Percentiles rank a stretch among this genome's conserved stretches.
phyloP scores from a whole-genome alignment of 2,797 vertebrate species.

The Holocentrus rufus region DNA sequence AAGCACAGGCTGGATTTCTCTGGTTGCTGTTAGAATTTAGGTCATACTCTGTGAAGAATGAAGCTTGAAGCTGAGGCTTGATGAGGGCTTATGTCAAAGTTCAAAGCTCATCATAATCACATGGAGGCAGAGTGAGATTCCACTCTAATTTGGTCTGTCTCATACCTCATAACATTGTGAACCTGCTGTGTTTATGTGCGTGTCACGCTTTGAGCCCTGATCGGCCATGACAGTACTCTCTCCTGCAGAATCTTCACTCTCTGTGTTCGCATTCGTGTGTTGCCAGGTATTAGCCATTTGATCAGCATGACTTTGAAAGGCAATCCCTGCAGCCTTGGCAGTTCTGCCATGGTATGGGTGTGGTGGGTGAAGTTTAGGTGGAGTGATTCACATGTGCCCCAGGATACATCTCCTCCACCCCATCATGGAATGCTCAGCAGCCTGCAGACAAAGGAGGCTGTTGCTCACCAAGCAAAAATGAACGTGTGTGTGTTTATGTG shows the following conservation, averaged over 20 bases:
- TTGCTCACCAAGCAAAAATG: conserved; percentile 35
- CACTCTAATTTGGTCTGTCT: neutral
- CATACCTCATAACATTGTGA: neutral
- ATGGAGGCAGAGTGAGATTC: neutral
- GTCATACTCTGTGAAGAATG: too few relatives aligned
- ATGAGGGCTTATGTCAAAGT: neutral
- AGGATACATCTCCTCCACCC: conserved; percentile 67
- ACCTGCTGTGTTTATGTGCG: neutral
- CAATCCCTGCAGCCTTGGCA: neutral
- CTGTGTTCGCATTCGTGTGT: conserved; percentile 2
- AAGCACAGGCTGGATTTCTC: neutral
- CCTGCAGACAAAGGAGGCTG: conserved; percentile 60
- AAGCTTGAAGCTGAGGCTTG: too few relatives aligned
- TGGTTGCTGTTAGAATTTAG: neutral
- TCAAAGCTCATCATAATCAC: neutral
- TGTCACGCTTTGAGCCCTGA: neutral
- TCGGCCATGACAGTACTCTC: neutral
- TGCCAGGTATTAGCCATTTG: neutral
- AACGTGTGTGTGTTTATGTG: conserved; percentile 15
- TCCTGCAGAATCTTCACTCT: neutral
- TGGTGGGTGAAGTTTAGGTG: conserved; percentile 23
- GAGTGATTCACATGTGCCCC: conserved; percentile 58
- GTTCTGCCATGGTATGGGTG: conserved; percentile 51
- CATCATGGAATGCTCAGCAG: conserved; percentile 67
- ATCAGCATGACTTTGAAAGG: neutral